A percentile compares a stretch with the other conserved stretches of the same genome.
Conservation (phyloP, 1,140 invertebrate genomes). For the Leucophenga varia region DNA sequence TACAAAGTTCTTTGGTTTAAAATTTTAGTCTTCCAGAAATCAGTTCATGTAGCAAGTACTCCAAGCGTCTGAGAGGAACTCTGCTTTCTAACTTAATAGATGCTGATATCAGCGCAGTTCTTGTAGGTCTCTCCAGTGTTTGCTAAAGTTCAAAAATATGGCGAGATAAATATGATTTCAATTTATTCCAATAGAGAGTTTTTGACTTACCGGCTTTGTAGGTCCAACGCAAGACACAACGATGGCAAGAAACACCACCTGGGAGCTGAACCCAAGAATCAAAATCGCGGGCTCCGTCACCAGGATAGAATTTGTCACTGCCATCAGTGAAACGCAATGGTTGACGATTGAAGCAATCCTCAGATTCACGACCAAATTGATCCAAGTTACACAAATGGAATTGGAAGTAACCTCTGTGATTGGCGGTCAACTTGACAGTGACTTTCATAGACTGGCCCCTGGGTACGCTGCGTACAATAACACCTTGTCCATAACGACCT, state of each 20-base stretch:
- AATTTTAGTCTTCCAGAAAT: too few species aligned
- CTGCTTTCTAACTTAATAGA: too few species aligned
- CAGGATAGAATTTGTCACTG: slow-evolving; percentile 28
- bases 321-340: slow-evolving; percentile 56
- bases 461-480: slow-evolving; percentile 57
- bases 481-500: slow-evolving; percentile 60
- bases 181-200: too few species aligned
- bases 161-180: too few species aligned
- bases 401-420: slow-evolving; percentile 59
- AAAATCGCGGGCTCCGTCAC: slow-evolving; percentile 31
- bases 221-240: slow-evolving; percentile 68
- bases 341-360: slow-evolving; percentile 62
- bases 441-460: slow-evolving; percentile 43
- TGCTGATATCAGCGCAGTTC: slow-evolving; percentile 69
- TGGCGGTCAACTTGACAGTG: slow-evolving; percentile 56
- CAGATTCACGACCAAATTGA: slow-evolving; percentile 54
- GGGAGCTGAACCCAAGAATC: slow-evolving; percentile 57
- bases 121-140: slow-evolving; percentile 69
- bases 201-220: slow-evolving; percentile 58
- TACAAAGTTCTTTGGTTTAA: too few species aligned
- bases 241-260: slow-evolving; percentile 59
- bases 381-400: slow-evolving; percentile 60
- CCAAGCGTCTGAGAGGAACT: too few species aligned
- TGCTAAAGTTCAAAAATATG: slow-evolving; percentile 34
- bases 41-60: too few species aligned